phyloP scores from a whole-genome alignment of 2,888 invertebrate species.

The Strigamia maritima region DNA sequence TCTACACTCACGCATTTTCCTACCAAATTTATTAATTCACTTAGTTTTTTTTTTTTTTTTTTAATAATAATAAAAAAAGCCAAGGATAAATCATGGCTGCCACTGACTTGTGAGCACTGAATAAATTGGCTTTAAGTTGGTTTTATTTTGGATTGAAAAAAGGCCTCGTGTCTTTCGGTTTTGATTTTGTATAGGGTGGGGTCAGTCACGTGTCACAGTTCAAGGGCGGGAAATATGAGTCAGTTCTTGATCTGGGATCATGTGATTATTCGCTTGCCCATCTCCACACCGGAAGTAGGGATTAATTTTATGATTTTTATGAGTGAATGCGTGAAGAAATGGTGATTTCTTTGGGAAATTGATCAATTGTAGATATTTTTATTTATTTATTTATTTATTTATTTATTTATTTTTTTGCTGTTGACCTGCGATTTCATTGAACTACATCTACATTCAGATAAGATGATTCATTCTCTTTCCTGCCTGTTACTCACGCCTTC shows the following conservation, averaged over 20 bases:
- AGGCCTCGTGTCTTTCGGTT: not conserved
- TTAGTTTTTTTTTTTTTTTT: not conserved
- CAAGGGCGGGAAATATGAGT: conserved; percentile 23
- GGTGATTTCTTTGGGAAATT: not conserved
- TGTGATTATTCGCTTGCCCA: not conserved
- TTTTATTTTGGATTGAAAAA: not conserved
- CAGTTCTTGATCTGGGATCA: not conserved
- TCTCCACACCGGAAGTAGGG: not conserved
- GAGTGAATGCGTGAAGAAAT: not conserved
- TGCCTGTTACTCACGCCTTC: conserved; percentile 3
- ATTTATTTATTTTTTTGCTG: not conserved
- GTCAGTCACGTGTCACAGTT: conserved; percentile 16
- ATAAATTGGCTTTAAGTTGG: not conserved
- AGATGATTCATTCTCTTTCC: conserved; percentile 10
- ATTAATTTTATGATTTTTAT: not conserved
- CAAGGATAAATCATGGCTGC: too few species aligned
- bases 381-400: not conserved
- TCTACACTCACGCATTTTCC: not conserved
- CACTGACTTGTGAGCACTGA: too few species aligned
- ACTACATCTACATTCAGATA: not conserved
- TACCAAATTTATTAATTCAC: not conserved
- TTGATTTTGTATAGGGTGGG: not conserved
- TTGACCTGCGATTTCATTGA: not conserved
- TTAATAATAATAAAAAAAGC: too few species aligned
- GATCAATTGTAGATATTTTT: not conserved